phyloP scores from a whole-genome alignment of 2,888 invertebrate genomes.

The Hyppa rectilinea region DNA sequence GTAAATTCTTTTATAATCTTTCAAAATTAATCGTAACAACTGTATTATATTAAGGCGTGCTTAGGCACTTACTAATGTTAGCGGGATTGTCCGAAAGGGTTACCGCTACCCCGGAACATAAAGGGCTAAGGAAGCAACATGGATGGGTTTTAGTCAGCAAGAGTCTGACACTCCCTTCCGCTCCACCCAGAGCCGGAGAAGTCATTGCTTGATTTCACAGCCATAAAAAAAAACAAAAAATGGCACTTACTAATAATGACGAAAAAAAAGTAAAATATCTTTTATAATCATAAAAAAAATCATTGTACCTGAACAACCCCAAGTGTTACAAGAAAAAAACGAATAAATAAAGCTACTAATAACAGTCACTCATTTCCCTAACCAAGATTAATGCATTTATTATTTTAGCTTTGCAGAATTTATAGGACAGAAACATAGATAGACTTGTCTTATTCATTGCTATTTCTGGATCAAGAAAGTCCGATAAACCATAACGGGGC shows the following conservation, averaged over 20 bases:
- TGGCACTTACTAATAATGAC: background rate
- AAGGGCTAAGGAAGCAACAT: no score
- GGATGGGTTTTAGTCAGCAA: no score
- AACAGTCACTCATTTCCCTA: background rate
- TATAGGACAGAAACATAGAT: background rate
- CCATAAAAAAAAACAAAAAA: no score
- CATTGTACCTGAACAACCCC: background rate
- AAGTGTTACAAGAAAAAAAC: background rate
- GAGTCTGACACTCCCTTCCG: no score
- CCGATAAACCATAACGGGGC: background rate
- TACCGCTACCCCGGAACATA: no score
- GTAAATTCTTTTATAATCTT: no score
- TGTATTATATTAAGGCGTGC: background rate
- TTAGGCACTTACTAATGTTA: background rate
- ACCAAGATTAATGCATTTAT: background rate
- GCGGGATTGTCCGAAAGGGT: no score
- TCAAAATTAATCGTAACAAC: background rate
- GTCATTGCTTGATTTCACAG: no score
- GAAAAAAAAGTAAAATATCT: no score
- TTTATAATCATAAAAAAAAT: no score
- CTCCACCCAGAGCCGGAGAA: no score
- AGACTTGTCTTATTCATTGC: background rate
- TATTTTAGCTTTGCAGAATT: background rate
- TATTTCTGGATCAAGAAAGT: constrained; percentile 2
- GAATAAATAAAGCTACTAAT: background rate